phyloP scores from a whole-genome alignment of 2,888 invertebrate genomes.

The Mesorhabditis sp. region DNA sequence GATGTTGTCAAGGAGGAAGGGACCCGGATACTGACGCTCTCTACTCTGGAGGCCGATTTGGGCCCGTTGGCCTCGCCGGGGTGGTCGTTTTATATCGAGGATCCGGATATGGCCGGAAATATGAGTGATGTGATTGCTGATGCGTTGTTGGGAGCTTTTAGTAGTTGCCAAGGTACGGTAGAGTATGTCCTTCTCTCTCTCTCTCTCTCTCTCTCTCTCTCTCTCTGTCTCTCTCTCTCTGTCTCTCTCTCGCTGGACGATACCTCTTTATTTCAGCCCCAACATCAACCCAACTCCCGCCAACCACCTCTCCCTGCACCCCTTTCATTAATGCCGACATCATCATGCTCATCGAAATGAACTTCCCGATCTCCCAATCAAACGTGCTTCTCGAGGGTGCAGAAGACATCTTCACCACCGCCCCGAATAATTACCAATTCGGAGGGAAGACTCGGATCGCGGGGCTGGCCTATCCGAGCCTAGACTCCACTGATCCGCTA shows the following conservation, averaged over 20 bases:
- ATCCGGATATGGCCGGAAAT: background rate
- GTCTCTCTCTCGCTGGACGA: too few species aligned
- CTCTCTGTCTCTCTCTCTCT: too few species aligned
- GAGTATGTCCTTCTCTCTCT: too few species aligned
- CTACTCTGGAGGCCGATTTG: background rate
- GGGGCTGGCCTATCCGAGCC: constrained; percentile 5
- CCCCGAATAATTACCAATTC: background rate
- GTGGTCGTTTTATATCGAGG: background rate
- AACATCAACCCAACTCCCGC: background rate
- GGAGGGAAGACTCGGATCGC: background rate
- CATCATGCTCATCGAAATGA: background rate
- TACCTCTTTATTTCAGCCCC: too few species aligned
- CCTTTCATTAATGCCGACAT: background rate
- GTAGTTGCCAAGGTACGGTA: too few species aligned
- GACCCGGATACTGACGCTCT: background rate
- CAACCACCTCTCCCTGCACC: background rate
- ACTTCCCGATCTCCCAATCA: background rate
- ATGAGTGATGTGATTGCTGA: background rate
- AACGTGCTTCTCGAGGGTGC: background rate
- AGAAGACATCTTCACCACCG: background rate
- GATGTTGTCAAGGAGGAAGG: constrained; percentile 1
- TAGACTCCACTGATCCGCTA: background rate
- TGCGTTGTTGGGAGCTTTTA: too few species aligned
- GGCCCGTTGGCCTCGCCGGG: background rate
- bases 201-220: too few species aligned